These are phyloP conservation scores for Melanargia galathea DNA, from an alignment of 2,888 invertebrate genomes.

Conservation along the genomic window DNA sequence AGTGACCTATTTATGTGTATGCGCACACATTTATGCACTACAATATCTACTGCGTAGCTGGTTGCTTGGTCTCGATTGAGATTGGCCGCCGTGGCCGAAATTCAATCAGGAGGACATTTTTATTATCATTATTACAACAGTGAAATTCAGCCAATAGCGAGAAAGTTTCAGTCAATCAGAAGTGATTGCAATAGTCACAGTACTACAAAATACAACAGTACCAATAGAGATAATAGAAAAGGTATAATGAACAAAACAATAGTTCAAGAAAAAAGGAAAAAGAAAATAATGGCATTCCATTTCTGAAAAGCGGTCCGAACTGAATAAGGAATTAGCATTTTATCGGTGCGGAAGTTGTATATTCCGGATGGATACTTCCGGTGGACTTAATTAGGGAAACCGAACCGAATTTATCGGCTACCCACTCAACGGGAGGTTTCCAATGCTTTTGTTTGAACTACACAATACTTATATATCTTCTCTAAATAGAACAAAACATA, in stretches of 20 bases:
- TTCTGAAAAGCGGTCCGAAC: conserved; percentile 23
- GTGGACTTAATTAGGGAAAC: conserved; percentile 41
- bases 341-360: conserved; percentile 38
- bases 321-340: conserved; percentile 37
- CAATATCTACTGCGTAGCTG: too few species aligned
- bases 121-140: too few species aligned
- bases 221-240: neutral
- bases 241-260: neutral
- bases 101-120: too few species aligned
- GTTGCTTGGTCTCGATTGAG: too few species aligned
- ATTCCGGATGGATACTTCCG: conserved; percentile 40
- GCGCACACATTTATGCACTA: too few species aligned
- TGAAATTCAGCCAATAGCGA: too few species aligned
- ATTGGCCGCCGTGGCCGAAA: too few species aligned
- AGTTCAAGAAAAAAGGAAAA: conserved; percentile 3
- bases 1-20: too few species aligned
- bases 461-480: neutral
- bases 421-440: conserved; percentile 10
- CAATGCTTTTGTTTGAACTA: conserved; percentile 17
- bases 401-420: conserved; percentile 32
- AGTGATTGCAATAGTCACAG: too few species aligned
- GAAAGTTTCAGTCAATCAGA: too few species aligned
- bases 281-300: conserved; percentile 6
- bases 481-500: too few species aligned
- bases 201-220: too few species aligned